Base-by-base conservation (phyloP, 2,797 vertebrate genomes). In the Onychomys leucogaster region DNA sequence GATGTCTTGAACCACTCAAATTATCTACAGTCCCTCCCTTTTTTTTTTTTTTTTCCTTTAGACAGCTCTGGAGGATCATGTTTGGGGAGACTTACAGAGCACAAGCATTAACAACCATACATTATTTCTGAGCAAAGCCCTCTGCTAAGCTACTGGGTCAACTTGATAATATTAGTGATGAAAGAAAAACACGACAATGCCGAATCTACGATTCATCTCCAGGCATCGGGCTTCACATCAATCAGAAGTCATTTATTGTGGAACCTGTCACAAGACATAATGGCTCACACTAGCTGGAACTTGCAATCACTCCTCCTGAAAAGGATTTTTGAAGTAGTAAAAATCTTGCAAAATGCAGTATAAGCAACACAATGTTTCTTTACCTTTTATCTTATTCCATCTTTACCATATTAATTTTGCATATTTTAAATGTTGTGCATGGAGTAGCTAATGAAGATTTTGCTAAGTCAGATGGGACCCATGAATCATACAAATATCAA, bases 401-500 rank as follows among this genome's bases (percentile, higher is more conserved):
- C 57, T 93, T 69, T 49, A 94, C 23, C 46, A 57, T 85, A 37
- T 73, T 73, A 61, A 85, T 73, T 87, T 37, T 76, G 46, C 41
- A 8, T 2, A 19, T 87, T 57, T 83, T 95, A 95, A 97, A 97
- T 87, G 86, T 90, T 95, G 90, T 12, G 34, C 83, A 32, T 52
- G 25, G 55, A 84, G 73, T 95, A 75, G 59, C 77, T 61, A 93
- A 87, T 1, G 0, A 2, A 80, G 90, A 87, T 37, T 71, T 81
- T 73, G 55, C 95, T 85, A 71, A 88, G 97, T 93, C 94, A 97
- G 76, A 77, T 91, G 75, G 82, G 95, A 93, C 95, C 96, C 73
- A 0, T 32, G 95, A 95, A 97, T 97, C 86, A 61, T 27, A 55
- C 90, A 96, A 94, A 95, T 89, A 96, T 82, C 94, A 97, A 95